Conservation (phyloP, 2,888 invertebrate genomes). For the Galerucella calmariensis region DNA sequence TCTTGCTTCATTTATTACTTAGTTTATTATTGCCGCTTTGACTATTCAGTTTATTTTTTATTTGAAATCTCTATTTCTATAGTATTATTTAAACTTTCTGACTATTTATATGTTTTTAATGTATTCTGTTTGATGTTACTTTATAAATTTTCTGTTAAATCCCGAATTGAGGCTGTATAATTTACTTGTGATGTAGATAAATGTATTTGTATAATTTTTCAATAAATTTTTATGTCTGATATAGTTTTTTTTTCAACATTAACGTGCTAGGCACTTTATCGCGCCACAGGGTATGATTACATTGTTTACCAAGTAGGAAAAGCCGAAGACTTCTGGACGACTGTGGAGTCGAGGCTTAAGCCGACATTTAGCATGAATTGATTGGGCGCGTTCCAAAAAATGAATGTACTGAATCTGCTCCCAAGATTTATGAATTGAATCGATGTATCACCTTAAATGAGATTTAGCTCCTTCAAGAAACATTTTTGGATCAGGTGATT, state of each 20-base stretch:
- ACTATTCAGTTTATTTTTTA: not conserved
- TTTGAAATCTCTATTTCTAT: not conserved
- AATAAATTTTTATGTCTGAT: slow-evolving; percentile 23
- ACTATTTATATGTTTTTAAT: slow-evolving; percentile 21
- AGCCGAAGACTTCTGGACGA: too few relatives aligned
- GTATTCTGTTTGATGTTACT: slow-evolving; percentile 17
- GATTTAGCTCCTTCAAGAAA: not conserved
- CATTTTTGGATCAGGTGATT: not conserved
- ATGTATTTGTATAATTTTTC: slow-evolving; percentile 26
- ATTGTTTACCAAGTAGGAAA: too few relatives aligned
- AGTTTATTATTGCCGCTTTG: not conserved
- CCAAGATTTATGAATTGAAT: too few relatives aligned
- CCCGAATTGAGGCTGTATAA: slow-evolving; percentile 22
- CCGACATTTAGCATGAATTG: too few relatives aligned
- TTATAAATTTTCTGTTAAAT: slow-evolving; percentile 13
- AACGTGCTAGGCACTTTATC: not conserved
- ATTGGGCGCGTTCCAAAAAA: too few relatives aligned
- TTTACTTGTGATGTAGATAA: slow-evolving; percentile 27
- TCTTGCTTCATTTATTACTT: not conserved
- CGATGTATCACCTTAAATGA: not conserved
- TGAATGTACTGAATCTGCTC: too few relatives aligned
- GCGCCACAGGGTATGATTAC: too few relatives aligned
- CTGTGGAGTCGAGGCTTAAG: too few relatives aligned
- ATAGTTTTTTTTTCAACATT: slow-evolving; percentile 1
- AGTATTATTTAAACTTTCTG: slow-evolving; percentile 4